These are phyloP conservation scores for Cervus canadensis DNA, from an alignment of 2,113 vertebrate genomes.

Conservation along the genomic window DNA sequence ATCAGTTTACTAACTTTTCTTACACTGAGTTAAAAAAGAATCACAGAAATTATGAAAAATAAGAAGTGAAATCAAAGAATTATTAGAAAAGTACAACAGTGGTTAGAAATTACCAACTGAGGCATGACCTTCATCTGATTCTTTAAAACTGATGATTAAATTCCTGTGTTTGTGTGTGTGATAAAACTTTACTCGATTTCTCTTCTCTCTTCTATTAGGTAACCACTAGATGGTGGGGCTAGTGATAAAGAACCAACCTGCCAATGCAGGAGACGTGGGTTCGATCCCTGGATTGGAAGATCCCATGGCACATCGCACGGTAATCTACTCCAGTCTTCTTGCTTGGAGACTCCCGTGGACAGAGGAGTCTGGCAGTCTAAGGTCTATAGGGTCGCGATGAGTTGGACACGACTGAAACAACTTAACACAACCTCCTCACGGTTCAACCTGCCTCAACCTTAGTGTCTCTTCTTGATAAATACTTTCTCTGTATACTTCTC, in stretches of 20 bases:
- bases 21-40: background rate
- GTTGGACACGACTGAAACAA: background rate
- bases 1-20: background rate
- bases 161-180: background rate
- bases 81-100: background rate
- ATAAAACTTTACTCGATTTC: background rate
- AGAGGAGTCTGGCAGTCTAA: background rate
- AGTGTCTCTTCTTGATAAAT: background rate
- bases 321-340: background rate
- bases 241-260: background rate
- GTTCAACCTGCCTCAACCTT: background rate
- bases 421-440: background rate
- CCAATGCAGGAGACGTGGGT: accelerated
- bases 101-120: background rate
- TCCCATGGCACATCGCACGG: accelerated
- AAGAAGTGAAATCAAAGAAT: background rate
- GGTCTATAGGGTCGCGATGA: background rate
- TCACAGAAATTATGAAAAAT: background rate
- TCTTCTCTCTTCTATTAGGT: background rate
- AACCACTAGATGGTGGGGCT: background rate
- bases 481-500: background rate
- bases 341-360: background rate
- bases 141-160: background rate
- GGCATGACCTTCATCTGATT: background rate
- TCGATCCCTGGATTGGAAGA: background rate